Conservation (phyloP, 2,797 vertebrate species). For the Numenius phaeopus region DNA sequence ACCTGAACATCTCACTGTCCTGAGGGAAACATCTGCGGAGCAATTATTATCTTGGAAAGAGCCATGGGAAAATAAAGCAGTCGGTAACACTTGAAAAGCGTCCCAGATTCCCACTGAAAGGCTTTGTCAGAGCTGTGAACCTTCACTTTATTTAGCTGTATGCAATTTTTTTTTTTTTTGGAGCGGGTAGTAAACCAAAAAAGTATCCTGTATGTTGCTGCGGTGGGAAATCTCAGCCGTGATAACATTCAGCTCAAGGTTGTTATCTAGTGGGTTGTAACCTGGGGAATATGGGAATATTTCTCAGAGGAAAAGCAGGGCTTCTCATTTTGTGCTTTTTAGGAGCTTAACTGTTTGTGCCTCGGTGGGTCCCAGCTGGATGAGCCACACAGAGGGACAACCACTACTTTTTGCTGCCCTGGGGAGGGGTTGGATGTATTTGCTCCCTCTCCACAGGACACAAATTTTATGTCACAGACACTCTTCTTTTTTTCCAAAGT, state of each 20-base stretch:
- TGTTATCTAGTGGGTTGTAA: constrained; percentile 61
- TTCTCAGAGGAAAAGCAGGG: constrained; percentile 41
- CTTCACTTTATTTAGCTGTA: constrained; percentile 70
- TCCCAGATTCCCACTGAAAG: constrained; percentile 80
- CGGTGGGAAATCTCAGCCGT: constrained; percentile 15
- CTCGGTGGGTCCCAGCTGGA: background rate
- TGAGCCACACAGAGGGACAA: background rate
- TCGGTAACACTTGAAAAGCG: constrained; percentile 75
- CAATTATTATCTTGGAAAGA: constrained; percentile 79
- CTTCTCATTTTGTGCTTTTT: constrained; percentile 16
- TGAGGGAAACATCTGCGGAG: constrained; percentile 75
- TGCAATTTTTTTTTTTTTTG: background rate
- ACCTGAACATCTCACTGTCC: constrained; percentile 59
- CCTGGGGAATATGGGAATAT: constrained; percentile 63
- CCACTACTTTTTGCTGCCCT: background rate
- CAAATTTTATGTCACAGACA: background rate
- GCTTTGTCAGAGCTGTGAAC: constrained; percentile 75
- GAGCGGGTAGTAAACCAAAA: constrained; percentile 43
- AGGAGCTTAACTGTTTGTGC: constrained; percentile 20
- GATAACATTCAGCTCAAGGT: constrained; percentile 65
- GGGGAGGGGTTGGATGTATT: background rate
- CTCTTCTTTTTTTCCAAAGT: background rate
- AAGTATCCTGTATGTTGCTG: constrained; percentile 66
- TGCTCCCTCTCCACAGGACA: background rate
- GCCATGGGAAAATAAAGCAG: constrained; percentile 81